Evolutionary conservation across 2,113 vertebrate species (phyloP).

Genomic region (Girardinichthys multiradiatus): DNA sequence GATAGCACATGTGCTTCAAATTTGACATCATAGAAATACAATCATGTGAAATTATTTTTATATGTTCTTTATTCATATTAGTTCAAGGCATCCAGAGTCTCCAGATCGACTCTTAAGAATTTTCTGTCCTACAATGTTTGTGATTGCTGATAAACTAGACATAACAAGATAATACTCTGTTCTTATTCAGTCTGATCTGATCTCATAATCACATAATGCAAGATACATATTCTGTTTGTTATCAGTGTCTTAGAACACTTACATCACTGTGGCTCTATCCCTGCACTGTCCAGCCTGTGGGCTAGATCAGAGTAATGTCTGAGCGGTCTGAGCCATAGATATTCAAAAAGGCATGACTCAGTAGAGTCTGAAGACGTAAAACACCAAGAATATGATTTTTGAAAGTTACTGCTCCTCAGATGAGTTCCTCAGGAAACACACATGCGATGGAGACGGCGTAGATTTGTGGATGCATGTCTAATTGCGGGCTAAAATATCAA

Average conservation of each 20-base stretch:
- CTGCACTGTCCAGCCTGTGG: background rate
- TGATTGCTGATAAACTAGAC: background rate
- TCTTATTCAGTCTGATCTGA: background rate
- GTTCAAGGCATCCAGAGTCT: background rate
- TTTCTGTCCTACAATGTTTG: background rate
- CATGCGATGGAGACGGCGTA: background rate
- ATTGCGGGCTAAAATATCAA: slow-evolving; percentile 21
- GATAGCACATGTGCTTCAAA: background rate
- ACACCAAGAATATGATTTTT: background rate
- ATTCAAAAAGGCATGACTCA: slow-evolving; percentile 10
- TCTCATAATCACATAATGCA: background rate
- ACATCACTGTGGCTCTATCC: background rate
- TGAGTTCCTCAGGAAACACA: slow-evolving; percentile 4
- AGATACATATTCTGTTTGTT: background rate
- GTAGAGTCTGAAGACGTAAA: background rate
- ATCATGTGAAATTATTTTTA: background rate
- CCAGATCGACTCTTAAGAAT: too few relatives aligned
- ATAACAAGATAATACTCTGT: background rate
- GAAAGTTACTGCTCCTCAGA: background rate
- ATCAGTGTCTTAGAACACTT: background rate
- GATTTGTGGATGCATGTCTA: background rate
- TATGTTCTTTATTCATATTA: background rate
- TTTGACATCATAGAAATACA: background rate
- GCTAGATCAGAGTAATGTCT: background rate
- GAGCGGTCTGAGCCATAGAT: background rate